These are phyloP conservation scores for Sebastes cheni DNA, from an alignment of 2,797 vertebrate genomes.

Conservation along the genomic window DNA sequence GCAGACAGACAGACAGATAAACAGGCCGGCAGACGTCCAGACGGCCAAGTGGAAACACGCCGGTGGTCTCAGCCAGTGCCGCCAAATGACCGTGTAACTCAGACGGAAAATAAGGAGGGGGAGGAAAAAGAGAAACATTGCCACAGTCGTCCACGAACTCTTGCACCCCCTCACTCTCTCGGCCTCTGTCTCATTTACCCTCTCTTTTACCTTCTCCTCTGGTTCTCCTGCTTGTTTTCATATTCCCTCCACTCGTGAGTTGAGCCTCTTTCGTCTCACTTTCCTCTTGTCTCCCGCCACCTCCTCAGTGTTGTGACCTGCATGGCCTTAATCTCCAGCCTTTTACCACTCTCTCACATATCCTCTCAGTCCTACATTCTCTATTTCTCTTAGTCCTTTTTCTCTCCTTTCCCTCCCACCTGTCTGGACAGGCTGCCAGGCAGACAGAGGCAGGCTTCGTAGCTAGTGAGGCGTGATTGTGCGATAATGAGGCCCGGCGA, in stretches of 20 bases:
- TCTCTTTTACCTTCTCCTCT: slow-evolving; percentile 28
- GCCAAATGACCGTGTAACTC: slow-evolving; percentile 75
- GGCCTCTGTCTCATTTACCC: slow-evolving; percentile 46
- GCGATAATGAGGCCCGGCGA: slow-evolving; percentile 57
- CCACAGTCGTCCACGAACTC: slow-evolving; percentile 36
- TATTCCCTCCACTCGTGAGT: not conserved
- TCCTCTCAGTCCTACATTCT: slow-evolving; percentile 2
- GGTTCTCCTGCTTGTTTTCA: slow-evolving; percentile 3
- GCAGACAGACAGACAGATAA: slow-evolving; percentile 45
- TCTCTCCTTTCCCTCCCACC: slow-evolving; percentile 47
- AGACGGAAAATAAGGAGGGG: slow-evolving; percentile 75
- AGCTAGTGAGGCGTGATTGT: slow-evolving; percentile 56
- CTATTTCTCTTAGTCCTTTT: slow-evolving; percentile 10
- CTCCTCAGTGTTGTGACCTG: slow-evolving; percentile 7
- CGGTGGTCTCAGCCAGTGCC: slow-evolving; percentile 66
- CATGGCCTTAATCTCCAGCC: not conserved
- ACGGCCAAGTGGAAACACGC: slow-evolving; percentile 72
- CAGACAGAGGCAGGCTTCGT: slow-evolving; percentile 47
- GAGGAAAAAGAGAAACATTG: slow-evolving; percentile 67
- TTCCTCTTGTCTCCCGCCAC: not conserved
- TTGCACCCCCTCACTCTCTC: slow-evolving; percentile 36
- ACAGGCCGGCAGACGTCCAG: slow-evolving; percentile 50
- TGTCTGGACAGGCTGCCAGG: slow-evolving; percentile 48
- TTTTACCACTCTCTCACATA: not conserved
- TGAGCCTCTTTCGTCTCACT: slow-evolving; percentile 1